Evolutionary conservation across 2,797 vertebrate genomes (phyloP).

Genomic region (Catamblyrhynchus diadema): DNA sequence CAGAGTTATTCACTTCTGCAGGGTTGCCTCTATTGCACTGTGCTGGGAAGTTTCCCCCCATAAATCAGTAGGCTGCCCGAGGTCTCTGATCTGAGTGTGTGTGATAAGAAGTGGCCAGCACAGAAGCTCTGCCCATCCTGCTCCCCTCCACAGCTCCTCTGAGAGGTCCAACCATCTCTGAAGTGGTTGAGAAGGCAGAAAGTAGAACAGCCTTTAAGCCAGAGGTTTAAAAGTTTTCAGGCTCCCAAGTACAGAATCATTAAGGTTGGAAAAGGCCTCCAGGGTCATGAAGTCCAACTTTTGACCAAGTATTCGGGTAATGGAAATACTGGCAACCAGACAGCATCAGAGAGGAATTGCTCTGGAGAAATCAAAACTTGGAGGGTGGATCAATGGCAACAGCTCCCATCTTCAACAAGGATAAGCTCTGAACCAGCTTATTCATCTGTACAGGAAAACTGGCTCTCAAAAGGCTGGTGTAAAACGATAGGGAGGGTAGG

Average conservation of each 20-base stretch:
- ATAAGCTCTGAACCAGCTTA: neutral
- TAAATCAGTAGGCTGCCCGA: neutral
- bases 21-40: too few species aligned
- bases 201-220: neutral
- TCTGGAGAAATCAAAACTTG: neutral
- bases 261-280: neutral
- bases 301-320: neutral
- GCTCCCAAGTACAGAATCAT: neutral
- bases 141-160: neutral
- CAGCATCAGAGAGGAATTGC: neutral
- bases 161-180: neutral
- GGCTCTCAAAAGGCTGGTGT: neutral
- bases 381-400: neutral
- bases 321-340: neutral
- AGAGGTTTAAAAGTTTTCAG: neutral
- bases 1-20: neutral
- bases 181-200: neutral
- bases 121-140: neutral
- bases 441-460: neutral
- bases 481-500: neutral
- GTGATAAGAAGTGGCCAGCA: neutral
- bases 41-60: neutral
- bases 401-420: neutral
- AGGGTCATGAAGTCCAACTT: neutral
- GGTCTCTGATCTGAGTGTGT: neutral